Percentiles rank a stretch among this genome's conserved stretches.
These are phyloP conservation scores for Caenorhabditis sulstoni DNA, from an alignment of 2,888 invertebrate species.

Conservation along the genomic window DNA sequence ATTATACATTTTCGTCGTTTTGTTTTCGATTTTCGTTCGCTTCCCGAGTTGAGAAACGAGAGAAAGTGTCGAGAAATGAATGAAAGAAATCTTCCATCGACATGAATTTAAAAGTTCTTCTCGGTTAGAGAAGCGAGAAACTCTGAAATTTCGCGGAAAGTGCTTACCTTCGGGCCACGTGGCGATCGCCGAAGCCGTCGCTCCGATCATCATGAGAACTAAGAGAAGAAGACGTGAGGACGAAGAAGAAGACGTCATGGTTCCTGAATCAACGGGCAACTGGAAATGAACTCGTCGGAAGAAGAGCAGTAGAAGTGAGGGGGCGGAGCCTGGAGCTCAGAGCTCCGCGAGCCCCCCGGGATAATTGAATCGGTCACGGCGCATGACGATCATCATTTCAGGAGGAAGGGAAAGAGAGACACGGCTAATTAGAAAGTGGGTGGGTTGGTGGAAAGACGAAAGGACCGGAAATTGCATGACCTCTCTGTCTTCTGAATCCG, in stretches of 20 bases:
- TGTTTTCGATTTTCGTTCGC: background rate
- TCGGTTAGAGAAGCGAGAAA: background rate
- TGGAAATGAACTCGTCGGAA: conserved; percentile 7
- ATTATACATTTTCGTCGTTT: no score
- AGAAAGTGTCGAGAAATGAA: no score
- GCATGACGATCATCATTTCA: conserved; percentile 22
- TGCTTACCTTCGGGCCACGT: conserved; percentile 25
- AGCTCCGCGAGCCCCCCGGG: conserved; percentile 1
- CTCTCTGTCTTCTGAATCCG: background rate
- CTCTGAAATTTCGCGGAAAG: no score
- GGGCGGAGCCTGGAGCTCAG: conserved; percentile 20
- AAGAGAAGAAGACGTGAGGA: background rate
- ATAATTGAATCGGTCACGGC: conserved; percentile 48
- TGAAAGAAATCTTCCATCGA: no score
- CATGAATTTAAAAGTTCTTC: no score
- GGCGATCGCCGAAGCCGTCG: conserved; percentile 1
- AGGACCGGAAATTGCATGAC: conserved; percentile 37
- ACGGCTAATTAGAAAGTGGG: conserved; percentile 28
- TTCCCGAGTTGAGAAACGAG: background rate
- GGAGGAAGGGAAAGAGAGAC: conserved; percentile 4
- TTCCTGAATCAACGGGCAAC: background rate
- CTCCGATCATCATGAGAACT: background rate
- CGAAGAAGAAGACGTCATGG: conserved; percentile 7
- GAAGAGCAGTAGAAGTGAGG: background rate
- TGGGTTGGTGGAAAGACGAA: background rate